These are phyloP conservation scores for Paragorgia papillata DNA, from an alignment of 92 coral and sea anemone genomes.

Conservation along the genomic window DNA sequence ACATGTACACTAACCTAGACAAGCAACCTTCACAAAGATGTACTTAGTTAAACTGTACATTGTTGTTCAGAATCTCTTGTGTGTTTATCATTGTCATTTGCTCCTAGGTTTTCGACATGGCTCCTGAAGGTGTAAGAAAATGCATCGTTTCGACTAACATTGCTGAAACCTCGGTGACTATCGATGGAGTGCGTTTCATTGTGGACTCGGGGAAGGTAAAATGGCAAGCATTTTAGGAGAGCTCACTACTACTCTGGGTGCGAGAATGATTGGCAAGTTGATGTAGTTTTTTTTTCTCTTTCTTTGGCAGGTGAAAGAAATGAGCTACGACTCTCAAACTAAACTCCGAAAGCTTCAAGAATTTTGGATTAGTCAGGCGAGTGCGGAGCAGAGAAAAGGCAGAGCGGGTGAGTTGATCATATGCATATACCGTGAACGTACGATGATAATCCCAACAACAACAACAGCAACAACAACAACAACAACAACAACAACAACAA, in stretches of 20 bases:
- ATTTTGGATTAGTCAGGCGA: conserved; percentile 99
- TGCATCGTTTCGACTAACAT: conserved; percentile 93
- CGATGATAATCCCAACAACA: too few relatives aligned
- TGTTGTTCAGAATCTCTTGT: too few relatives aligned
- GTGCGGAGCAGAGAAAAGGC: conserved; percentile 98
- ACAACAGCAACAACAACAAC: too few relatives aligned
- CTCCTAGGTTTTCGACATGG: conserved; percentile 86
- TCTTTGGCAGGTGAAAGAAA: conserved; percentile 82
- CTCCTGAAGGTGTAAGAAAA: conserved; percentile 97
- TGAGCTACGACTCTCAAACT: conserved; percentile 90
- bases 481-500: too few relatives aligned
- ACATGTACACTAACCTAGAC: too few relatives aligned
- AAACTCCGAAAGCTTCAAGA: conserved; percentile 98
- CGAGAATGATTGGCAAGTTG: too few relatives aligned
- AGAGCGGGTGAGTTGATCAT: conserved; percentile 71
- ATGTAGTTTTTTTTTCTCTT: too few relatives aligned
- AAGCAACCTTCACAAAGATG: too few relatives aligned
- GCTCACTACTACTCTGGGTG: background rate
- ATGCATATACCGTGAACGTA: too few relatives aligned
- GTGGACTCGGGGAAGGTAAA: conserved; percentile 95
- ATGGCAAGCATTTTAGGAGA: background rate
- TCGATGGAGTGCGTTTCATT: conserved; percentile 91
- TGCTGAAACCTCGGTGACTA: conserved; percentile 97
- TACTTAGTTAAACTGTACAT: too few relatives aligned
- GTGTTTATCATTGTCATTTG: too few relatives aligned